A percentile compares a stretch with the other conserved stretches of the same genome.
These are phyloP conservation scores for Synanthedon formicaeformis DNA, from an alignment of 2,888 invertebrate species.

Conservation along the genomic window DNA sequence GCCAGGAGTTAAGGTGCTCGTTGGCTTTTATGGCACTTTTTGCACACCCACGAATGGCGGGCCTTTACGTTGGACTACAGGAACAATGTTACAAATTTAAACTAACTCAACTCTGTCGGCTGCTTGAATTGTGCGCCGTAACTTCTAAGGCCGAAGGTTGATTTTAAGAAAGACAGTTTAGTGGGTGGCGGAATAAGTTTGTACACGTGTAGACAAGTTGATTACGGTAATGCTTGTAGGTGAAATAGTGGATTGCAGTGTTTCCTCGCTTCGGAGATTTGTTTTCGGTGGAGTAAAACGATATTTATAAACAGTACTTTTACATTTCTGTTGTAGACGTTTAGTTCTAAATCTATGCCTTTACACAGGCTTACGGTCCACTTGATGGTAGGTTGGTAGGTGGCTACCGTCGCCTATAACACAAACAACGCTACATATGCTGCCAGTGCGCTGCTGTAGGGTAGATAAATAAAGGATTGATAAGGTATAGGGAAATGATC, in stretches of 20 bases:
- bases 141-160: slow-evolving; percentile 3
- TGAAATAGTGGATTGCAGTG: slow-evolving; percentile 28
- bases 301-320: background rate
- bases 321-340: no score
- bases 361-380: no score
- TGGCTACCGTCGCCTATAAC: no score
- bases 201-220: slow-evolving; percentile 23
- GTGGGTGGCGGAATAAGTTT: slow-evolving; percentile 3
- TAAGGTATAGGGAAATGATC: no score
- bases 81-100: slow-evolving; percentile 13
- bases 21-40: slow-evolving; percentile 50
- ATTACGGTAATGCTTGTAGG: slow-evolving; percentile 42
- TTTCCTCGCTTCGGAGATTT: slow-evolving; percentile 18
- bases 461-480: no score
- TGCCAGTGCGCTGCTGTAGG: no score
- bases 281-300: slow-evolving; percentile 6
- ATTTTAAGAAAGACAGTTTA: slow-evolving; percentile 1
- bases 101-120: background rate
- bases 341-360: no score
- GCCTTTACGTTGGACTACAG: slow-evolving; percentile 17
- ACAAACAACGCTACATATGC: no score
- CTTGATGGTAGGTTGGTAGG: no score
- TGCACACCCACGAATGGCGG: slow-evolving; percentile 31
- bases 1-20: slow-evolving; percentile 33
- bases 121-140: background rate